Base-by-base conservation (phyloP, 2,113 vertebrate species). In the Lampris megalopsis region DNA sequence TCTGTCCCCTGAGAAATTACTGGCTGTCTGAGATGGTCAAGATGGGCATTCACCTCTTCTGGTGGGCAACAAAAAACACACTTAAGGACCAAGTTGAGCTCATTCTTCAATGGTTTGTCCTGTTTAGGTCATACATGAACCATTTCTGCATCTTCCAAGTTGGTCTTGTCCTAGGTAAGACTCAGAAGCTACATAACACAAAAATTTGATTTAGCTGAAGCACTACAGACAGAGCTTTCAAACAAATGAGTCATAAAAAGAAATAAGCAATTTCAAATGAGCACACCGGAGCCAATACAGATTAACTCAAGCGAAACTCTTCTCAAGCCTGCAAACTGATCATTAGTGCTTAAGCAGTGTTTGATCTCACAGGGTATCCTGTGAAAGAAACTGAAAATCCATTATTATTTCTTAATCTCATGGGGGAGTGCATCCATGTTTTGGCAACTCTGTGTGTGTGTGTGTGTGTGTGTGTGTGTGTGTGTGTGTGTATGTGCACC, bases 1-100 rank as follows among this genome's bases (percentile, higher is more conserved):
- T 80, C 59, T 52, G 69, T 56, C 76, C 80, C 74, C 63, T 52
- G 71, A 49, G 65, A 56, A 52, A 71, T 73, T 47, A 73, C 49
- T 45, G 43, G 7, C 43, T 45, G 43, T 45, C 24, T 45, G 11
- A 53, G 43, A 36, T 61, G 74, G 70, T 77, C 59, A 79, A 48
- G 76, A 84, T 73, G 58, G 49, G 24, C 36, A 72, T 54, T 62
- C 49, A 10, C n/a, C 49, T 74, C 73, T 53, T 71, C 54, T 59
- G 61, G 61, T n/a, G 7, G 13, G 9, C 11, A 45, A 8, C n/a
- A 24, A 45, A n/a, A 35, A 10, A 63, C 13, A 41, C 13, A 41
- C 59, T 60, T 60, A 11, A 10, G 5, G 36, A 60, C 58, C 1
- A 38, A 11, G 38, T 37, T 53, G 13, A 53, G 11, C 50, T 10